Percentiles rank a stretch among this genome's conserved stretches.
These are phyloP conservation scores for Mesocricetus auratus DNA, from an alignment of 2,113 vertebrate genomes.

Conservation along the genomic window DNA sequence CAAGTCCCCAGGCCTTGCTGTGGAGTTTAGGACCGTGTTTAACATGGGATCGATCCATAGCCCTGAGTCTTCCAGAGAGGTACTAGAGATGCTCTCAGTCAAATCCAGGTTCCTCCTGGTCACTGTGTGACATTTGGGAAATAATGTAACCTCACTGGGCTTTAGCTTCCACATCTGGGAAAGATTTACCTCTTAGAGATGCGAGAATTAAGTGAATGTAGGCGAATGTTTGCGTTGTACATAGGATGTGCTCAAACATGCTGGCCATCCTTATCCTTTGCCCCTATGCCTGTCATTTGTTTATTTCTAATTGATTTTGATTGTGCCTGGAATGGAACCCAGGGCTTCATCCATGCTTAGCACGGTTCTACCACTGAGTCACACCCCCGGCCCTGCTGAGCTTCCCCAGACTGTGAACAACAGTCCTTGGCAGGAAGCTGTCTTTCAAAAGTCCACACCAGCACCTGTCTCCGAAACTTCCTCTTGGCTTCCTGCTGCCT, in stretches of 20 bases:
- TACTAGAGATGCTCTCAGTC: background rate
- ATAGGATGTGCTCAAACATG: background rate
- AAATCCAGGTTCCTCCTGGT: background rate
- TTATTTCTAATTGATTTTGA: background rate
- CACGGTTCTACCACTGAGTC: background rate
- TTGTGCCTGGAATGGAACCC: background rate
- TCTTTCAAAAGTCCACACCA: background rate
- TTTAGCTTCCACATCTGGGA: background rate
- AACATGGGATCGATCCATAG: background rate
- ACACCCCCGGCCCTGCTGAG: background rate
- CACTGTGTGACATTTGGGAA: background rate
- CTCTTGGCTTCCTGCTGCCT: background rate
- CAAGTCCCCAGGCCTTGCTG: background rate
- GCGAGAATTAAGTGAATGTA: background rate
- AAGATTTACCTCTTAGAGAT: background rate
- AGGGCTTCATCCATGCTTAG: background rate
- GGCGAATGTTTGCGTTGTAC: background rate
- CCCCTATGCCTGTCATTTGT: background rate
- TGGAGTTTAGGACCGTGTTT: background rate
- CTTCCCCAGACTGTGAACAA: background rate
- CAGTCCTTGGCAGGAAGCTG: background rate
- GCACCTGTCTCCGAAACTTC: rapidly evolving
- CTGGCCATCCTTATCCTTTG: background rate
- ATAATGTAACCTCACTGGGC: background rate
- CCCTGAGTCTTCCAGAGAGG: background rate